A percentile compares a stretch with the other conserved stretches of the same genome.
These are phyloP conservation scores for Festucalex cinctus DNA, from an alignment of 2,113 vertebrate genomes.

Conservation along the genomic window DNA sequence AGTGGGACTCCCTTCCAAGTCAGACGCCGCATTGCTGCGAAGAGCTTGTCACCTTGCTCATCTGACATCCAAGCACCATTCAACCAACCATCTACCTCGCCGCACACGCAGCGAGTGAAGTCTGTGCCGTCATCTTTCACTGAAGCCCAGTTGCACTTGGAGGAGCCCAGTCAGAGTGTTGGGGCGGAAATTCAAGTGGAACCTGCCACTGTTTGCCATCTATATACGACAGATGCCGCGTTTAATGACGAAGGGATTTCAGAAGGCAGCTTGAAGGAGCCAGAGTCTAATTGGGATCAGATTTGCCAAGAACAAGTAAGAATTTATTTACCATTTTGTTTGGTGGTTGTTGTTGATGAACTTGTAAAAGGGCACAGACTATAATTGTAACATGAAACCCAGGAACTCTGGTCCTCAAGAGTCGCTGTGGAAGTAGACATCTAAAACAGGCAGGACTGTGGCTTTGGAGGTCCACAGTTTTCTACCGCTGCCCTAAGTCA, in stretches of 20 bases:
- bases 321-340: too few relatives aligned
- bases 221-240: not conserved
- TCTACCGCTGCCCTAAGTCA: too few relatives aligned
- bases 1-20: constrained; percentile 11
- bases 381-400: too few relatives aligned
- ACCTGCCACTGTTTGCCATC: not conserved
- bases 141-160: not conserved
- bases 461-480: too few relatives aligned
- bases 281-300: not conserved
- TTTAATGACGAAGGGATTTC: constrained; percentile 5
- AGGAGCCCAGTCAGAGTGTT: not conserved
- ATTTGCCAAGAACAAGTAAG: constrained; percentile 18
- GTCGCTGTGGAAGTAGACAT: too few relatives aligned
- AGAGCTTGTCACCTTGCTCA: not conserved
- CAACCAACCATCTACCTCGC: not conserved
- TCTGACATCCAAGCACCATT: not conserved
- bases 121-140: not conserved
- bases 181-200: constrained; percentile 2
- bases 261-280: constrained; percentile 3
- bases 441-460: too few relatives aligned
- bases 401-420: too few relatives aligned
- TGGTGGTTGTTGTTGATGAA: too few relatives aligned
- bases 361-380: too few relatives aligned
- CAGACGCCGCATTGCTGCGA: constrained; percentile 19
- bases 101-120: not conserved